Evolutionary conservation across 2,888 invertebrate species (phyloP).

Genomic region (Tolmerus cingulatus): DNA sequence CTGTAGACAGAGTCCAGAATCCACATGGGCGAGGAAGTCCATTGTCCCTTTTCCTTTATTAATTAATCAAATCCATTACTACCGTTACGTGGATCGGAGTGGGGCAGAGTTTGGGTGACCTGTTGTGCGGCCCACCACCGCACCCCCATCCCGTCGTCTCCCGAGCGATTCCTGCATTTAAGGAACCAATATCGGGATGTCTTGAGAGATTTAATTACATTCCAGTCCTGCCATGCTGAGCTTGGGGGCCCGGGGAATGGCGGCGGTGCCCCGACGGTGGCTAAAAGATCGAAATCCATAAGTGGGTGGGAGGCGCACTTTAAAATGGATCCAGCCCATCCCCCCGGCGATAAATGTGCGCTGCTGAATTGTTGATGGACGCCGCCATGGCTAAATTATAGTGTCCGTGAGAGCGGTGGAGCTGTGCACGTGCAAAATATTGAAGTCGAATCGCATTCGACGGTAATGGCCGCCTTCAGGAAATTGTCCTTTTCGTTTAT

Average conservation of each 20-base stretch:
- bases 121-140: background rate
- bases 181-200: background rate
- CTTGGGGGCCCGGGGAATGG: background rate
- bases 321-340: background rate
- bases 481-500: conserved; percentile 19
- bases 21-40: conserved; percentile 7
- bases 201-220: conserved; percentile 26
- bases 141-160: background rate
- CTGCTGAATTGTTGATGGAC: conserved; percentile 1
- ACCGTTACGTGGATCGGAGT: background rate
- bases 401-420: background rate
- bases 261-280: background rate
- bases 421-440: background rate
- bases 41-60: conserved; percentile 28
- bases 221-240: background rate
- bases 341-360: background rate
- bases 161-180: background rate
- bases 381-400: background rate
- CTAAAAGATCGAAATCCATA: background rate
- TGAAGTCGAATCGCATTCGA: background rate
- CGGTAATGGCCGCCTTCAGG: background rate
- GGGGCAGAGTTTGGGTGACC: background rate
- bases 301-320: background rate
- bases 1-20: conserved; percentile 1
- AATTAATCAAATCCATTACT: conserved; percentile 31